Conservation (phyloP, 2,888 invertebrate genomes). For the Nemapogon koenigi region DNA sequence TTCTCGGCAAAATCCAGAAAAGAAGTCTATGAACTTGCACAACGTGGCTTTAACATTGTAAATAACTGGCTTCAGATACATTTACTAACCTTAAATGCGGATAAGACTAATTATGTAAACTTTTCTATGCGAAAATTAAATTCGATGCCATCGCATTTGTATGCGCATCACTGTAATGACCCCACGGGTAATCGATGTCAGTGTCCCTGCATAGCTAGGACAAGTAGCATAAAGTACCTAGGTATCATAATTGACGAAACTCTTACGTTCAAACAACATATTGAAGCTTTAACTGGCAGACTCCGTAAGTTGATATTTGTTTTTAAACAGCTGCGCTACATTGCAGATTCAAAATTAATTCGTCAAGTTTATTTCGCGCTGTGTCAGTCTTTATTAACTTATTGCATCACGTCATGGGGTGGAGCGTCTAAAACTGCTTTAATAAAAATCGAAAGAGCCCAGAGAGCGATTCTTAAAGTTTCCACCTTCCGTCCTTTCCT, state of each 20-base stretch:
- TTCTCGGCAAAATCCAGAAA: conserved; percentile 10
- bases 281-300: conserved; percentile 12
- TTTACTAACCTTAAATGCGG: conserved; percentile 3
- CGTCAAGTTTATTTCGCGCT: conserved; percentile 15
- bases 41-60: not conserved
- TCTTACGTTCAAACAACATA: conserved; percentile 10
- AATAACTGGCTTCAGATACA: not conserved
- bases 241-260: conserved; percentile 11
- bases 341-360: conserved; percentile 11
- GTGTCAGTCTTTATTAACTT: conserved; percentile 15
- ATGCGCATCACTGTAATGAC: not conserved
- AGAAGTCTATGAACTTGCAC: not conserved
- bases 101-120: conserved; percentile 5
- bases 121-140: not conserved
- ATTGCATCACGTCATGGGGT: conserved; percentile 17
- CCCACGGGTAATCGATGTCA: not conserved
- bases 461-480: conserved; percentile 11
- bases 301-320: conserved; percentile 15
- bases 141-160: no score
- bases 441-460: conserved; percentile 10
- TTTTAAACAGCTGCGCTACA: conserved; percentile 13
- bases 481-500: conserved; percentile 3
- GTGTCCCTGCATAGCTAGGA: not conserved
- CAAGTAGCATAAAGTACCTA: conserved; percentile 7
- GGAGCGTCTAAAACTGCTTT: conserved; percentile 12